Evolutionary conservation across 2,797 vertebrate genomes (phyloP).

Genomic region (Crypturellus tataupa): DNA sequence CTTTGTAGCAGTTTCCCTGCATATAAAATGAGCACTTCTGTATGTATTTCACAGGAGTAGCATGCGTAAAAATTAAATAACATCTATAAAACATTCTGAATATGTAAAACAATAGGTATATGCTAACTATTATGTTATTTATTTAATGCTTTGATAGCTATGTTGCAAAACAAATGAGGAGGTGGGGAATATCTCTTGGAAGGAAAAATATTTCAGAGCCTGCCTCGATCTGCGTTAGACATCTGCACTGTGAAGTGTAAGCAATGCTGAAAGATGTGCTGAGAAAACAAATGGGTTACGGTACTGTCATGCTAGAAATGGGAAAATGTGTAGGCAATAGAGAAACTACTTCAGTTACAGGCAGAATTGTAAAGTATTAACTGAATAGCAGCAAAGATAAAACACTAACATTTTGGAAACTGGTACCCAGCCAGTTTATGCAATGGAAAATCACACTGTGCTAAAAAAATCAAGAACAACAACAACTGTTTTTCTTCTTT

Average conservation of each 20-base stretch:
- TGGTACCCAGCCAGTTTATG: not conserved
- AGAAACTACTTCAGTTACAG: constrained; percentile 11
- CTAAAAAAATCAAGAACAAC: not conserved
- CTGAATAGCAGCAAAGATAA: not conserved
- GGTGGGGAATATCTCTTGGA: constrained; percentile 71
- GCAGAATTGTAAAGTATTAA: constrained; percentile 38
- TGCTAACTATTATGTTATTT: constrained; percentile 59
- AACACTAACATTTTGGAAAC: not conserved
- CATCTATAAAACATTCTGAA: not conserved
- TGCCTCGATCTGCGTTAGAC: constrained; percentile 69
- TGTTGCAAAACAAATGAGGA: constrained; percentile 69
- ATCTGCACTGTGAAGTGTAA: constrained; percentile 72
- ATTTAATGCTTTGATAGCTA: constrained; percentile 60
- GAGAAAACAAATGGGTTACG: constrained; percentile 68
- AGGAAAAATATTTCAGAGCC: constrained; percentile 48
- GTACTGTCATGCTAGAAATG: constrained; percentile 46
- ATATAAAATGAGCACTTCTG: not conserved
- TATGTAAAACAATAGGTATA: constrained; percentile 57
- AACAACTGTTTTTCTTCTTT: not conserved
- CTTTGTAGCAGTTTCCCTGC: not conserved
- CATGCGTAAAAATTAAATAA: not conserved
- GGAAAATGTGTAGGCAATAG: constrained; percentile 40
- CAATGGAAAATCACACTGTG: not conserved
- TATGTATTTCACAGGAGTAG: not conserved
- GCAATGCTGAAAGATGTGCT: constrained; percentile 65